These are phyloP conservation scores for Cephus cinctus DNA, from an alignment of 1,140 invertebrate species.

Conservation along the genomic window DNA sequence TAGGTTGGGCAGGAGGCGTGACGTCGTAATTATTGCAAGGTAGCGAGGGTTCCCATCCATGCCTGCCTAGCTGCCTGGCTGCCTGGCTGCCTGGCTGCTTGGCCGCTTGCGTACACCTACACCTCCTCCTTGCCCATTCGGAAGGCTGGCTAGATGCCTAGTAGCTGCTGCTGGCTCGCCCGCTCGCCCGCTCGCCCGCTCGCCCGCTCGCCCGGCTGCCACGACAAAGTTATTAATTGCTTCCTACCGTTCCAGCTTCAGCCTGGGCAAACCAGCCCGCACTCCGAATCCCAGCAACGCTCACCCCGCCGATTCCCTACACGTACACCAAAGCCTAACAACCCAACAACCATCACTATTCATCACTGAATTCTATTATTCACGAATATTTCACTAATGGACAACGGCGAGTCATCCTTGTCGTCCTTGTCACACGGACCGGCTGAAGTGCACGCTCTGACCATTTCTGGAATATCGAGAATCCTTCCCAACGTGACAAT, in stretches of 20 bases:
- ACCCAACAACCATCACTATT: constrained; percentile 31
- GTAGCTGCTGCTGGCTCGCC: too few relatives aligned
- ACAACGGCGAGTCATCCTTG: constrained; percentile 4
- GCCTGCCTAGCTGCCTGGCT: constrained; percentile 24
- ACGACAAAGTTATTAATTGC: constrained; percentile 54
- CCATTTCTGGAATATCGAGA: too few relatives aligned
- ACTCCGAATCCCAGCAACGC: not conserved
- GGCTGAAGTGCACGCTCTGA: too few relatives aligned
- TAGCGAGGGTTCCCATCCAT: constrained; percentile 23
- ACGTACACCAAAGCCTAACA: constrained; percentile 17
- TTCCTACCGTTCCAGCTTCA: constrained; percentile 43
- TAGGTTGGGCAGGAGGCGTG: constrained; percentile 48
- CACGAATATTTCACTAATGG: constrained; percentile 14
- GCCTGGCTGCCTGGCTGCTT: constrained; percentile 24
- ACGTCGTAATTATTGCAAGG: constrained; percentile 52
- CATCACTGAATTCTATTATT: constrained; percentile 24
- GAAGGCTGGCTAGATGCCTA: too few relatives aligned
- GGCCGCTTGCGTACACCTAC: not conserved
- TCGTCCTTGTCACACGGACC: not conserved
- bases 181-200: too few relatives aligned
- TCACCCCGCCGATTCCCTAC: not conserved
- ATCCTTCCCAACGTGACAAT: too few relatives aligned
- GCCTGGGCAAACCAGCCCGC: constrained; percentile 13
- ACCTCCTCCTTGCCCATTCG: not conserved
- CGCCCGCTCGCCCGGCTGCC: constrained; percentile 28